Base-by-base conservation (phyloP, 1,140 invertebrate species). In the Popillia japonica region DNA sequence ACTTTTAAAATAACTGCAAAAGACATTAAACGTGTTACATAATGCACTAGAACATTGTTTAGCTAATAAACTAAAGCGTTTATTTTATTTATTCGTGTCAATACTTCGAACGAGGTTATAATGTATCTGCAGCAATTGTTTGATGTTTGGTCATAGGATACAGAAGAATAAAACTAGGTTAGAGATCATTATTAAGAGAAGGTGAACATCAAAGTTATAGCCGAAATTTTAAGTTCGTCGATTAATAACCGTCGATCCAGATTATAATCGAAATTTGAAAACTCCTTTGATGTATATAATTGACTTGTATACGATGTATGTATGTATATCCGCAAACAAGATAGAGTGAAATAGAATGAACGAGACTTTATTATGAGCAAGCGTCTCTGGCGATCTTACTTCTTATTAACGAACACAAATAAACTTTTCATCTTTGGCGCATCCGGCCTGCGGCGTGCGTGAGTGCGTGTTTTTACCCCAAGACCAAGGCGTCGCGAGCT, bases 321-420 rank as follows among this genome's bases (percentile, higher is more conserved):
- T 48, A 48, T n/a, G 4, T n/a, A 17, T 55, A 55, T 55, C 48
- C 14, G 14, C n/a, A 55, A 14, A 17, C 14, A n/a, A 55, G 48
- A 55, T 55, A 55, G 48, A 55, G 48, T 17, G 48, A 55, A 55
- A 55, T 6, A 55, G 48, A 55, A 55, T n/a, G 48, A 55, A 55
- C 48, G 48, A 55, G 11, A 55, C 14, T 55, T 80, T 80, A 80
- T 80, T 80, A 80, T 80, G 75, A 72, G 75, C 79, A 80, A 75
- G 79, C 79, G 79, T 77, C 72, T 73, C 77, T 72, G 64, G 42
- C 79, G 79, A 78, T 73, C 78, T 78, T 80, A 73, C 77, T 80
- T 73, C 79, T 80, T 80, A 80, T 80, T 80, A 80, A 80, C 77
- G 79, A 76, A 80, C 79, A 80, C 79, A 80, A 80, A 80, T 80